phyloP scores from a whole-genome alignment of 1,140 invertebrate species.

The Megalopta genalis region DNA sequence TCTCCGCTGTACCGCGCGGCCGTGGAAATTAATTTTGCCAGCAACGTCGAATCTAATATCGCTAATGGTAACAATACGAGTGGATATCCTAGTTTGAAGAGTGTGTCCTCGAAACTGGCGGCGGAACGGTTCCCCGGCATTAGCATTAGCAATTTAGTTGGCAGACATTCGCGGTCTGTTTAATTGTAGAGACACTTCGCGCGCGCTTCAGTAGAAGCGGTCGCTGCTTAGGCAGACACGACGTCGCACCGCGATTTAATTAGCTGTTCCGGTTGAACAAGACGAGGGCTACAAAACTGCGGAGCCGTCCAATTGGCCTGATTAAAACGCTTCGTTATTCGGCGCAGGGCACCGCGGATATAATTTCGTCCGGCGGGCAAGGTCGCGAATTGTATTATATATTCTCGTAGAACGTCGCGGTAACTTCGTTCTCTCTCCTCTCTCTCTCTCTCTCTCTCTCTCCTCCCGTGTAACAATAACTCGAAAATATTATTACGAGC shows the following conservation, averaged over 20 bases:
- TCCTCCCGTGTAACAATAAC: neutral
- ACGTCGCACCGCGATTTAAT: neutral
- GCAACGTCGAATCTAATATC: no score
- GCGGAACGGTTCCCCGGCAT: no score
- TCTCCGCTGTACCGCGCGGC: no score
- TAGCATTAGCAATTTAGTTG: neutral
- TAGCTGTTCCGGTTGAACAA: neutral
- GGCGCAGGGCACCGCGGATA: neutral
- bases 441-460: neutral
- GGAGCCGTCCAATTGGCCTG: neutral
- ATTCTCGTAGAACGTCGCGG: neutral
- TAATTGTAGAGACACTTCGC: neutral
- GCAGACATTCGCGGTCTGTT: neutral
- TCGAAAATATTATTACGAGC: neutral
- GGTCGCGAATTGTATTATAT: neutral
- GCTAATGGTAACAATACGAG: no score
- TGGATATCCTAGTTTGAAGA: no score
- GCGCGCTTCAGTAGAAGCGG: neutral
- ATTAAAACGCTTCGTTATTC: constrained; percentile 33
- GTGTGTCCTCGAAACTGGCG: no score
- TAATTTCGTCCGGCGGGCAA: neutral
- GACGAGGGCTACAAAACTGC: constrained; percentile 1
- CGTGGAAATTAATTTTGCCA: no score
- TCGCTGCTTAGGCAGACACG: neutral
- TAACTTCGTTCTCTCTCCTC: neutral